Evolutionary conservation across 2,797 vertebrate species (phyloP), one percentile per base, ranked within the genome.

Genomic region (Babyrousa celebensis): DNA sequence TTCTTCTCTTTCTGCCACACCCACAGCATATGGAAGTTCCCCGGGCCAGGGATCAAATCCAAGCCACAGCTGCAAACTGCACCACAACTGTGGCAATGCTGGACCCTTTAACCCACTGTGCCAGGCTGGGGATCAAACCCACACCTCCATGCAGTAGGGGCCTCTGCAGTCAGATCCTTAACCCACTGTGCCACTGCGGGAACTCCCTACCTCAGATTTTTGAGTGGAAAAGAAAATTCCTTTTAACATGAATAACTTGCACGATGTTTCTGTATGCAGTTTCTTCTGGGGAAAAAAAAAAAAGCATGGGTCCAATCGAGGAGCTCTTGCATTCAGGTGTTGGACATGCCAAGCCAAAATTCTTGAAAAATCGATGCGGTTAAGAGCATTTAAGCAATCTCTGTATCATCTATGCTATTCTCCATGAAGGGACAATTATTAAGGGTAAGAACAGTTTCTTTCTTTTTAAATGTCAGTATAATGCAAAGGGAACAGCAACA

Each of bases 341-440:
- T 27, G 14, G 77, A 77, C 12, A 9, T 70, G 68, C 68, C 91
- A 93, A 16, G 36, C 67, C 79, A 95, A 91, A 95, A 84, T 84
- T 90, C 48, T 83, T 92, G 80, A 58, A 88, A 88, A 92, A 79
- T 36, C 63, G 36, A 84, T 70, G 40, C 52, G 62, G 67, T 87
- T 87, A 83, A 95, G 74, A 93, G 32, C 63, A 85, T 90, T 67
- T 87, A 60, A 97, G 54, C 21, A 80, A 96, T 18, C 63, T 74
- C 32, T 68, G 17, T 74, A 60, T 84, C 68, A 91, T 20, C 54
- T 52, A 25, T 54, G 60, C 71, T 95, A 54, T 54, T 96, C 65
- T 94, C 92, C 86, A 78, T 68, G 65, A 95, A 95, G 54, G 32
- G 65, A 85, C 29, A 43, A n/a, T 32, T 85, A 92, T 68, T 71